Evolutionary conservation across 1,140 invertebrate genomes (phyloP).

Genomic region (Glomeris maerens): DNA sequence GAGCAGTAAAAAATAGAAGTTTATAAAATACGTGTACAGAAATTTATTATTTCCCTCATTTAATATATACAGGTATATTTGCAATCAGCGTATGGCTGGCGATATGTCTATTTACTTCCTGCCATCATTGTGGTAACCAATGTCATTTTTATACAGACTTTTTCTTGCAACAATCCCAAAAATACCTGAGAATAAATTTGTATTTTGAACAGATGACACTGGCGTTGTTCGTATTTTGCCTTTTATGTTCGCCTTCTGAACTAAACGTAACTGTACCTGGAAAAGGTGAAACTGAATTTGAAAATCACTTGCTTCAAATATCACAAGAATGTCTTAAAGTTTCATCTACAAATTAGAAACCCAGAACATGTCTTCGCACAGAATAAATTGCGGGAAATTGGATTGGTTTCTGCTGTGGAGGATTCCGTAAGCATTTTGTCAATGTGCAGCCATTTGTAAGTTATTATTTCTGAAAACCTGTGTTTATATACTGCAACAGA

Average conservation of each 20-base stretch:
- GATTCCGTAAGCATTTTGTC: slow-evolving; percentile 17
- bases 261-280: slow-evolving; percentile 28
- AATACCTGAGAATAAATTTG: not conserved
- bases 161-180: not conserved
- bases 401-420: slow-evolving; percentile 20
- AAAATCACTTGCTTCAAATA: not conserved
- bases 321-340: not conserved
- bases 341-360: not conserved
- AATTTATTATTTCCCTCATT: not conserved
- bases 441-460: not conserved
- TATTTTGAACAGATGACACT: not conserved
- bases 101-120: slow-evolving; percentile 30
- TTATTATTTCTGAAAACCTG: slow-evolving; percentile 10
- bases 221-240: slow-evolving; percentile 24
- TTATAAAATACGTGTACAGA: not conserved
- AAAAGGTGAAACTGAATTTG: slow-evolving; percentile 20
- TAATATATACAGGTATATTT: slow-evolving; percentile 32
- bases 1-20: slow-evolving; percentile 7
- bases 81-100: slow-evolving; percentile 34
- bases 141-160: slow-evolving; percentile 3
- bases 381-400: slow-evolving; percentile 2
- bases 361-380: not conserved
- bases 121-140: slow-evolving; percentile 28
- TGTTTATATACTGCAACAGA: slow-evolving; percentile 14
- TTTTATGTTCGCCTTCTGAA: slow-evolving; percentile 30